Conservation (phyloP, 2,113 vertebrate genomes). For the Struthidea cinerea region DNA sequence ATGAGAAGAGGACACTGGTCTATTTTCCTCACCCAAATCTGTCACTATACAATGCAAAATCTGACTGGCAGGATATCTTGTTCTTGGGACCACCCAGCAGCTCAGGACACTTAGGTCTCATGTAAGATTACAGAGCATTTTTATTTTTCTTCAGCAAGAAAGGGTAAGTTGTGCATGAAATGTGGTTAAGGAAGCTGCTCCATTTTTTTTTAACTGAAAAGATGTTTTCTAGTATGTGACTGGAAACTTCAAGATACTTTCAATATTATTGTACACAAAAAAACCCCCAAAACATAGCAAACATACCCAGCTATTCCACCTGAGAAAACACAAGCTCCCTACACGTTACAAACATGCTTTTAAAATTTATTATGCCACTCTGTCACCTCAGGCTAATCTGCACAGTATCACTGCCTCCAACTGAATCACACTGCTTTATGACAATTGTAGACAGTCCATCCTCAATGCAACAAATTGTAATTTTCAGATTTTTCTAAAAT, state of each 20-base stretch:
- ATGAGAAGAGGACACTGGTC: not conserved
- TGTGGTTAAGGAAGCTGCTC: not conserved
- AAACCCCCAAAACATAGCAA: not conserved
- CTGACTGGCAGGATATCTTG: not conserved
- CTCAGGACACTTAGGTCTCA: not conserved
- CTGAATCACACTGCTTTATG: not conserved
- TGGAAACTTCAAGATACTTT: not conserved
- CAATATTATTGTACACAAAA: not conserved
- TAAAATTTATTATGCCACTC: not conserved
- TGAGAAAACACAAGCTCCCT: not conserved
- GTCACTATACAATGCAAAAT: not conserved
- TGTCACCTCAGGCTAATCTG: slow-evolving; percentile 2
- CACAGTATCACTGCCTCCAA: not conserved
- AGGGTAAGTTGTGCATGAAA: not conserved
- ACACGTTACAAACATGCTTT: not conserved
- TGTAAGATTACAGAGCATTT: not conserved
- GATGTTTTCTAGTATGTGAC: not conserved
- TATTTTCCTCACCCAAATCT: not conserved
- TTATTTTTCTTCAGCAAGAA: not conserved
- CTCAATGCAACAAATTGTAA: not conserved
- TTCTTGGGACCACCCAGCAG: not conserved
- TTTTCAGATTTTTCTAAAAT: not conserved
- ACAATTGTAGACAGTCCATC: not conserved
- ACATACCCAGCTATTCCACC: not conserved
- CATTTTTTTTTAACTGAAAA: not conserved